These are phyloP conservation scores for Smittia aterrima DNA, from an alignment of 2,888 invertebrate species.

Conservation along the genomic window DNA sequence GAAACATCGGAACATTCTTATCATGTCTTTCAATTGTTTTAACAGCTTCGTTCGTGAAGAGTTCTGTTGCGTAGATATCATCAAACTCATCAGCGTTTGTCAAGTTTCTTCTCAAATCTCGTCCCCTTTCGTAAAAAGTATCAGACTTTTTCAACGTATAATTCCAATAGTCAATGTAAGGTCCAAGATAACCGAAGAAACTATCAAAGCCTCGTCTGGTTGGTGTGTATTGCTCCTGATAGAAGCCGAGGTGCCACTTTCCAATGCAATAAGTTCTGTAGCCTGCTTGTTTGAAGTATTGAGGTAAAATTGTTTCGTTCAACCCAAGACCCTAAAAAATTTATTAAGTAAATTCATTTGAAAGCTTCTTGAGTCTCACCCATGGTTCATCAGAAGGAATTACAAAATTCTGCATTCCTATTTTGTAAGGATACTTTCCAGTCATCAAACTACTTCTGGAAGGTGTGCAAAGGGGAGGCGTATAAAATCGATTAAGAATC, in stretches of 20 bases:
- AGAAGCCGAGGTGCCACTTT: constrained; percentile 89
- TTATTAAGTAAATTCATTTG: background rate
- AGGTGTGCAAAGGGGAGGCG: constrained; percentile 81
- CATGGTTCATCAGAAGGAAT: constrained; percentile 67
- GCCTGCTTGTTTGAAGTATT: constrained; percentile 66
- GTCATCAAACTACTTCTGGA: constrained; percentile 78
- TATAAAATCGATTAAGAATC: constrained; percentile 76
- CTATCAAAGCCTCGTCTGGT: constrained; percentile 72
- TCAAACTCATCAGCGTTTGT: constrained; percentile 57
- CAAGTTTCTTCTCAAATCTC: constrained; percentile 57
- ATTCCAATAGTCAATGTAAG: constrained; percentile 76
- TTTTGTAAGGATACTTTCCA: constrained; percentile 73
- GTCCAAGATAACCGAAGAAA: constrained; percentile 83
- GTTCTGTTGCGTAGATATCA: constrained; percentile 66
- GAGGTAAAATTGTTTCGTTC: constrained; percentile 66
- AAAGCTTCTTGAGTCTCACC: too few relatives aligned
- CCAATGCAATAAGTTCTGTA: constrained; percentile 60
- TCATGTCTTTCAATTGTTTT: constrained; percentile 63
- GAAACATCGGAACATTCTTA: constrained; percentile 64
- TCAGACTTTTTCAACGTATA: constrained; percentile 56
- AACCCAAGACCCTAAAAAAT: constrained; percentile 58
- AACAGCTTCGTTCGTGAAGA: constrained; percentile 66
- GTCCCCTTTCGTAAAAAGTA: constrained; percentile 52
- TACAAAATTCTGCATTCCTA: constrained; percentile 70
- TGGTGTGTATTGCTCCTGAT: constrained; percentile 61